Percentiles rank a stretch among this genome's conserved stretches.
Conservation (phyloP, 2,888 invertebrate genomes). For the Stegophylla sp. region DNA sequence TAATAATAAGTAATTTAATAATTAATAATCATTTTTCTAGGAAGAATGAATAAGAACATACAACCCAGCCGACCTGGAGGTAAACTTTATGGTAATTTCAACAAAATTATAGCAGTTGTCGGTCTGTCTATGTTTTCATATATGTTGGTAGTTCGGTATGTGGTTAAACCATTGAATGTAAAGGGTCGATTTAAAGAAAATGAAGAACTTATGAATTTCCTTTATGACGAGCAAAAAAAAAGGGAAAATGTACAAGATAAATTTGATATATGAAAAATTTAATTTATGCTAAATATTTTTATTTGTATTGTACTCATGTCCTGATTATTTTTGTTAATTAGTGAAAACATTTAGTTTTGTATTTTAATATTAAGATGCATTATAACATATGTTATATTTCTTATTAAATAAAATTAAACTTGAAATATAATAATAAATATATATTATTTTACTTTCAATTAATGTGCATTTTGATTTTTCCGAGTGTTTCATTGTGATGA, state of each 20-base stretch:
- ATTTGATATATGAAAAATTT: background rate
- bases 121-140: slow-evolving; percentile 23
- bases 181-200: slow-evolving; percentile 2
- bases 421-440: background rate
- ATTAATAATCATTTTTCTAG: slow-evolving; percentile 5
- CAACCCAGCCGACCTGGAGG: slow-evolving; percentile 10
- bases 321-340: slow-evolving; percentile 9
- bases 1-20: too few relatives aligned
- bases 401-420: background rate
- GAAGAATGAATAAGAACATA: slow-evolving; percentile 25
- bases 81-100: slow-evolving; percentile 1
- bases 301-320: background rate
- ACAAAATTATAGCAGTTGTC: slow-evolving; percentile 25
- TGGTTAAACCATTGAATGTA: slow-evolving; percentile 27
- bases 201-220: slow-evolving; percentile 26
- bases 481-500: too few relatives aligned
- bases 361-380: background rate
- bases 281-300: background rate
- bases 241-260: background rate
- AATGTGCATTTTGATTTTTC: too few relatives aligned
- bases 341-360: slow-evolving; percentile 19
- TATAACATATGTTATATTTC: background rate
- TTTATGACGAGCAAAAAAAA: slow-evolving; percentile 28
- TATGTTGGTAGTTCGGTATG: slow-evolving; percentile 26
- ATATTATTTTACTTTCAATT: too few relatives aligned